These are phyloP conservation scores for Xestia rhomboidea DNA, from an alignment of 2,888 invertebrate species.

Conservation along the genomic window DNA sequence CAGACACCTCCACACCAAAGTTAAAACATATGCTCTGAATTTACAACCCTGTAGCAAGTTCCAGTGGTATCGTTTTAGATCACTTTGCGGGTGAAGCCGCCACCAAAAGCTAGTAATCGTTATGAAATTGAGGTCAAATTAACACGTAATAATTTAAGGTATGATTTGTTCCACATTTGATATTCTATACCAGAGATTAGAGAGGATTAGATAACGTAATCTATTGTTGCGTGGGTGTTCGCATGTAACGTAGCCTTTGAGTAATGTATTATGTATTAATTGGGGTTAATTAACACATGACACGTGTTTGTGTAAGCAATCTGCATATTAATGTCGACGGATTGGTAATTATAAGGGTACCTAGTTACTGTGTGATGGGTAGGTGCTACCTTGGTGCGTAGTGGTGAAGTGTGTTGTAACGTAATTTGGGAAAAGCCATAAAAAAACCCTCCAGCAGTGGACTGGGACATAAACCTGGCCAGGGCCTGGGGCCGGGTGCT, in stretches of 20 bases:
- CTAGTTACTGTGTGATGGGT: neutral
- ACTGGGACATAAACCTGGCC: neutral
- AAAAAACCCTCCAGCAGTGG: neutral
- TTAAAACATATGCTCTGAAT: neutral
- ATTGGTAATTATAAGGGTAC: neutral
- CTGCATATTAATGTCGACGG: slow-evolving; percentile 17
- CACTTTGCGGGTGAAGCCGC: neutral
- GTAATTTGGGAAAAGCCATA: neutral
- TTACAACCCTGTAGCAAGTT: neutral
- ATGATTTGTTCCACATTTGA: slow-evolving; percentile 10
- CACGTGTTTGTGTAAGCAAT: slow-evolving; percentile 21
- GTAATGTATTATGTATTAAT: slow-evolving; percentile 40
- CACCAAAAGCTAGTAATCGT: neutral
- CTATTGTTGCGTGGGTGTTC: slow-evolving; percentile 5
- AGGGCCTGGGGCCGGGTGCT: no score
- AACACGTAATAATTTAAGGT: slow-evolving; percentile 2
- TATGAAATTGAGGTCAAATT: slow-evolving; percentile 3
- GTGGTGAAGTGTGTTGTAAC: neutral
- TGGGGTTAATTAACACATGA: slow-evolving; percentile 23
- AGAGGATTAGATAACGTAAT: slow-evolving; percentile 20
- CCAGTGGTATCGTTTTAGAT: neutral
- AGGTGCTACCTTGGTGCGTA: neutral
- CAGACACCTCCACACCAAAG: no score
- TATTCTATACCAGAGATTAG: slow-evolving; percentile 21
- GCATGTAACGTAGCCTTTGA: slow-evolving; percentile 20